A percentile compares a stretch with the other conserved stretches of the same genome.
Conservation (phyloP, 2,888 invertebrate species). For the Platycheirus albimanus region DNA sequence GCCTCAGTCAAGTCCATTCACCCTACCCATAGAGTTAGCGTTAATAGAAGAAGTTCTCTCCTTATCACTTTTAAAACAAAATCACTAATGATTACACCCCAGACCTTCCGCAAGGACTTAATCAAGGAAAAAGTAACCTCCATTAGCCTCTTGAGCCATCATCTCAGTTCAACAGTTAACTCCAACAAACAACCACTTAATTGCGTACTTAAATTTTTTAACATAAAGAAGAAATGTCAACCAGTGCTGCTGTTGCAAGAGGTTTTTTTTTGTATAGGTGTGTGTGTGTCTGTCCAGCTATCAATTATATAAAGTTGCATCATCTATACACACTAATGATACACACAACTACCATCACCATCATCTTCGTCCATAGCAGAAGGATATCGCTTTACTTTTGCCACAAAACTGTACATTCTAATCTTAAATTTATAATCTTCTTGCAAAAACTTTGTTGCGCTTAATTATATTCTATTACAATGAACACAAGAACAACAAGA, state of each 20-base stretch:
- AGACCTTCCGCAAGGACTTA: constrained; percentile 21
- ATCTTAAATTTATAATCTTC: constrained; percentile 71
- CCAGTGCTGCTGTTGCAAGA: constrained; percentile 8
- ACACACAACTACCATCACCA: constrained; percentile 25
- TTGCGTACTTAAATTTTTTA: constrained; percentile 39
- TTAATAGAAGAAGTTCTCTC: constrained; percentile 7
- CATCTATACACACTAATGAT: constrained; percentile 55
- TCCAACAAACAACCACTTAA: constrained; percentile 54
- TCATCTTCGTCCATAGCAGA: neutral
- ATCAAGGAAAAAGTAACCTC: constrained; percentile 27
- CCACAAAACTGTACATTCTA: constrained; percentile 65
- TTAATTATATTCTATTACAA: constrained; percentile 62
- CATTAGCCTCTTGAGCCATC: constrained; percentile 29
- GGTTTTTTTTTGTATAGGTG: neutral
- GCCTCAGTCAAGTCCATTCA: neutral
- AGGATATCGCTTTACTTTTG: constrained; percentile 34
- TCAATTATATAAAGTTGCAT: constrained; percentile 56
- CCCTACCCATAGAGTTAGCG: neutral
- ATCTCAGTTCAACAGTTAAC: constrained; percentile 48
- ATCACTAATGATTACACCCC: constrained; percentile 24
- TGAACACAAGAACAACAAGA: neutral
- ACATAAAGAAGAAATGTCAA: constrained; percentile 49
- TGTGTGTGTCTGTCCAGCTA: too few species aligned
- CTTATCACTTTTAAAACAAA: constrained; percentile 2
- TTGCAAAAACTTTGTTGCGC: constrained; percentile 65